A percentile compares a stretch with the other conserved stretches of the same genome.
Evolutionary conservation across 2,113 vertebrate genomes (phyloP).

Genomic region (Eleginops maclovinus): DNA sequence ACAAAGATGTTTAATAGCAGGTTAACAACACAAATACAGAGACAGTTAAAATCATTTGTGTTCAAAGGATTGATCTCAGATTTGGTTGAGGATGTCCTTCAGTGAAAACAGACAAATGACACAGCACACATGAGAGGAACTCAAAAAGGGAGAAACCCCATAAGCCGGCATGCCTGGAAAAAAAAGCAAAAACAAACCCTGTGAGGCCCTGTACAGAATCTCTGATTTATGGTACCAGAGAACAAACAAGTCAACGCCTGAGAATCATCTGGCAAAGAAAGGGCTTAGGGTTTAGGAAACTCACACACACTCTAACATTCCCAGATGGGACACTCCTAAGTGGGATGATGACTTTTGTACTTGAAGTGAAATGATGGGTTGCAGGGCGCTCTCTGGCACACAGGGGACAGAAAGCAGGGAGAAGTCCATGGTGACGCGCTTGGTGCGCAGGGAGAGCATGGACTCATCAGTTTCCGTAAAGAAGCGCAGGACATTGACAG

Average conservation of each 20-base stretch:
- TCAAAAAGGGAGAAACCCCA: conserved; percentile 27
- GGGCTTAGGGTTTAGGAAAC: conserved; percentile 38
- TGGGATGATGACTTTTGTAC: conserved; percentile 73
- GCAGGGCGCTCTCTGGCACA: conserved; percentile 82
- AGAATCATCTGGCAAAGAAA: conserved; percentile 64
- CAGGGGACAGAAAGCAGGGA: conserved; percentile 88
- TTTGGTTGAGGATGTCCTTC: conserved; percentile 12
- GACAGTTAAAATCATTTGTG: neutral
- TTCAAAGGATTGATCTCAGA: neutral
- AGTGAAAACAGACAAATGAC: conserved; percentile 22
- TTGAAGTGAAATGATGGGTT: conserved; percentile 79
- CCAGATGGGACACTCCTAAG: conserved; percentile 74
- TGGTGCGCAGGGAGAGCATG: conserved; percentile 80
- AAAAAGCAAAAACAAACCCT: conserved; percentile 17
- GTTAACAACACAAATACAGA: conserved; percentile 18
- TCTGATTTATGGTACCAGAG: conserved; percentile 46
- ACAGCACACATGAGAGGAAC: conserved; percentile 44
- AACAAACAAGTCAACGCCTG: conserved; percentile 35
- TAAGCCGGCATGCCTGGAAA: conserved; percentile 33
- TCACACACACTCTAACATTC: conserved; percentile 64
- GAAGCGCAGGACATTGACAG: conserved; percentile 83
- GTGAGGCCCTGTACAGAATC: conserved; percentile 23
- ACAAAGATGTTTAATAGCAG: neutral
- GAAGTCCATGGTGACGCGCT: conserved; percentile 93
- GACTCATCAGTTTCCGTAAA: conserved; percentile 83